Evolutionary conservation across 2,888 invertebrate species (phyloP), one percentile per base, ranked within the genome.

Genomic region (Chamaedrilus cognettii): DNA sequence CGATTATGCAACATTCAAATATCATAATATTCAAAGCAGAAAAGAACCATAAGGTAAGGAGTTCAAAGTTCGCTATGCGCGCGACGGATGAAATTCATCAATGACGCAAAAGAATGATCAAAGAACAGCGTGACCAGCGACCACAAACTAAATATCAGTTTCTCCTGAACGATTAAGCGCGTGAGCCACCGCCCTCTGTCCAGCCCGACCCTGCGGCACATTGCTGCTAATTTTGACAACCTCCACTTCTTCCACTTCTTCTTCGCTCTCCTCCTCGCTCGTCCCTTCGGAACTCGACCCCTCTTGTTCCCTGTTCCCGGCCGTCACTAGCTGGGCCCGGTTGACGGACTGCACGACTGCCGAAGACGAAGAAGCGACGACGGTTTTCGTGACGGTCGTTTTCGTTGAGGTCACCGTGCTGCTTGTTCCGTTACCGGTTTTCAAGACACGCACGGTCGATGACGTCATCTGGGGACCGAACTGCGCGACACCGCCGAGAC

Each of bases 301-400:
- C 35, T 75, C 72, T 49, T 72, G 72, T 49, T 66, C 71, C 49
- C n/a, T n/a, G n/a, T 72, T 68, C 61, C 77, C 72, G 59, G 73
- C 64, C 15, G 59, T 15, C 35, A 64, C 67, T 42, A 55, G 57
- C 32, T 67, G 61, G 3, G 50, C n/a, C 26, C 3, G 15, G 28
- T 65, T 52, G 23, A 51, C 66, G 11, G 42, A 11, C 7, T 7
- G 11, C 7, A 42, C 42, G 19, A 11, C 11, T 11, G 11, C 42
- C 7, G 11, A 7, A n/a, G n/a, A n/a, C 42, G 42, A 11, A 11
- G 42, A 11, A 7, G 42, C 19, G 19, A 42, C 42, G 19, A 42
- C 42, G 42, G 42, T 42, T 42, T 42, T 42, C 19, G 42, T 42
- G 19, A 42, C 42, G 11, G 42, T 42, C 42, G 42, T 42, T 19